Evolutionary conservation across 2,113 vertebrate genomes (phyloP).

Genomic region (Castor canadensis): DNA sequence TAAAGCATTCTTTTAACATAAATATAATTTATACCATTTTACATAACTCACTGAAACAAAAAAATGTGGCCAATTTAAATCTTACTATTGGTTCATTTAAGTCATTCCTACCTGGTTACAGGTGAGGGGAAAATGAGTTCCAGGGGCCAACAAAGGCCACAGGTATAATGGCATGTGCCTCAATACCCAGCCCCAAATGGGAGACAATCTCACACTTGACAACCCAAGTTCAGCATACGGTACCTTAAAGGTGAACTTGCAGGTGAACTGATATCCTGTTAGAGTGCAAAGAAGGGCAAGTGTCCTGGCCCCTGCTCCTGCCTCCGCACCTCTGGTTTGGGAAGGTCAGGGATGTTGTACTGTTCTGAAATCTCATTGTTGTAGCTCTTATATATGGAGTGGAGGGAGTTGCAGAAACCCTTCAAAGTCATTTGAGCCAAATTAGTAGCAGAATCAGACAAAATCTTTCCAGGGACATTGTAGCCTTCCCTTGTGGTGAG

Average conservation of each 20-base stretch:
- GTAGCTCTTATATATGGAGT: conserved; percentile 82
- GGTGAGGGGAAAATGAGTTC: not conserved
- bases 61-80: not conserved
- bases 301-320: conserved; percentile 9
- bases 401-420: conserved; percentile 81
- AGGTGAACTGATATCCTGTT: conserved; percentile 45
- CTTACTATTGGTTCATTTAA: not conserved
- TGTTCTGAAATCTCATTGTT: conserved; percentile 78
- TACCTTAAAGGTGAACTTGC: conserved; percentile 81
- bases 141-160: not conserved
- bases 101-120: not conserved
- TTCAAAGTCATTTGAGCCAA: conserved; percentile 84
- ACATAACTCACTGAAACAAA: not conserved
- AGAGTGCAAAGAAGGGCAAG: conserved; percentile 26
- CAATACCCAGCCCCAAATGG: not conserved
- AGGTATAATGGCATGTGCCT: not conserved
- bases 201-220: conserved; percentile 34
- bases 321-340: conserved; percentile 54
- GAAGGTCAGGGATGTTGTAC: conserved; percentile 45
- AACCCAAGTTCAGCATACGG: conserved; percentile 23
- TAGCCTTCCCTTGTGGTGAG: conserved; percentile 76
- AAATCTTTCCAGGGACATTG: conserved; percentile 82
- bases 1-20: too few species aligned
- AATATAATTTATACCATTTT: too few species aligned
- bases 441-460: conserved; percentile 80